phyloP scores from a whole-genome alignment of 2,113 vertebrate genomes.

The Euleptes europaea region DNA sequence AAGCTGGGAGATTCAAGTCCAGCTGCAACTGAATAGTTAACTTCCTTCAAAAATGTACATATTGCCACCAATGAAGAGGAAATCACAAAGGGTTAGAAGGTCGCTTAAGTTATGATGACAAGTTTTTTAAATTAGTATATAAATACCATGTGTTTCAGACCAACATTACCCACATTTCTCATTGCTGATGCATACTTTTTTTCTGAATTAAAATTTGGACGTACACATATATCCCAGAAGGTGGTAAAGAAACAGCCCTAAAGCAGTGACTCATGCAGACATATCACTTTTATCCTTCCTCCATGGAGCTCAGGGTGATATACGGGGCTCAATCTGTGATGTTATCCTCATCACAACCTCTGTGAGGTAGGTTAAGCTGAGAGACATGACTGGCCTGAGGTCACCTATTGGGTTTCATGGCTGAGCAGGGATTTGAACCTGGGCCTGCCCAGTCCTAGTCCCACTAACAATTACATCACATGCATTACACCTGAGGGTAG shows the following conservation, averaged over 20 bases:
- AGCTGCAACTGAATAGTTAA: constrained; percentile 59
- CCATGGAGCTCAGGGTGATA: too few relatives aligned
- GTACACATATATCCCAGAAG: not conserved
- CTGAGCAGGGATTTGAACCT: too few relatives aligned
- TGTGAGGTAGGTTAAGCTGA: too few relatives aligned
- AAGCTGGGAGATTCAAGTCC: constrained; percentile 67
- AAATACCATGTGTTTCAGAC: constrained; percentile 5
- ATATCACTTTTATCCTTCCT: too few relatives aligned
- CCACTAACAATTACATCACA: too few relatives aligned
- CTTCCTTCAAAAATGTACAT: constrained; percentile 54
- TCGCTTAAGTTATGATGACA: constrained; percentile 64
- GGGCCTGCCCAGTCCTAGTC: too few relatives aligned
- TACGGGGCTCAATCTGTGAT: too few relatives aligned
- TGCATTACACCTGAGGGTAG: too few relatives aligned
- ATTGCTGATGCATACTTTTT: not conserved
- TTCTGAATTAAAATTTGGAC: not conserved
- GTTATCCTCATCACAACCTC: too few relatives aligned
- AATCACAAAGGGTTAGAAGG: constrained; percentile 59
- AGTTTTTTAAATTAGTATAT: constrained; percentile 34
- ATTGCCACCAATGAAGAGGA: constrained; percentile 66
- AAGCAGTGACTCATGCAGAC: not conserved
- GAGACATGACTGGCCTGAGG: too few relatives aligned
- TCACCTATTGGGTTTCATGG: too few relatives aligned
- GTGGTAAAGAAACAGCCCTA: not conserved
- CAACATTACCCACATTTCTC: not conserved